phyloP scores from a whole-genome alignment of 1,140 invertebrate species.

The Conopomorpha cramerella region DNA sequence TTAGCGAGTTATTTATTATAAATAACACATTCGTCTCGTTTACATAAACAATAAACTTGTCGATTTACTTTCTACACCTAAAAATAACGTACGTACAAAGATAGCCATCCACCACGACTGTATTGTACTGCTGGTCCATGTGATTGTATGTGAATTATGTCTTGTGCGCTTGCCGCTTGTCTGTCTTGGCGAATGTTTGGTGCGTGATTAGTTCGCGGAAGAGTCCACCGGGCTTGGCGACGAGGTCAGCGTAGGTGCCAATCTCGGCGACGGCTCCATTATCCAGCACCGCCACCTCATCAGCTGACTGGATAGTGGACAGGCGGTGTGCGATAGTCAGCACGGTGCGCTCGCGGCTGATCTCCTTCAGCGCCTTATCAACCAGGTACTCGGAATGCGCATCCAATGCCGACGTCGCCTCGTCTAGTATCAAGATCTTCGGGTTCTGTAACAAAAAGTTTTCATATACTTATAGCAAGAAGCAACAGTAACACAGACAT shows the following conservation, averaged over 20 bases:
- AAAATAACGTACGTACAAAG: no score
- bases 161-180: constrained; percentile 18
- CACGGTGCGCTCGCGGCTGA: constrained; percentile 80
- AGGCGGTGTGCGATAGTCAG: constrained; percentile 92
- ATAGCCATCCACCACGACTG: no score
- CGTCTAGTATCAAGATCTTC: constrained; percentile 82
- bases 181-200: constrained; percentile 25
- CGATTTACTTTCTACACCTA: no score
- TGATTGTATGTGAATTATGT: constrained; percentile 8
- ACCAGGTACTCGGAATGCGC: constrained; percentile 88
- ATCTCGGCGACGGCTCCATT: constrained; percentile 81
- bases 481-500: no score
- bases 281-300: constrained; percentile 88
- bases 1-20: no score
- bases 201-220: constrained; percentile 42
- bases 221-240: constrained; percentile 32
- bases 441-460: constrained; percentile 71
- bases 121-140: no score
- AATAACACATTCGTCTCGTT: no score
- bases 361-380: constrained; percentile 82
- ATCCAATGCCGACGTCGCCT: constrained; percentile 92
- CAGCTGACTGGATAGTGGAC: constrained; percentile 89
- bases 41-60: no score
- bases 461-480: no score
- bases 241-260: constrained; percentile 71